Evolutionary conservation across 2,113 vertebrate species (phyloP).

Genomic region (Lampris incognitus): DNA sequence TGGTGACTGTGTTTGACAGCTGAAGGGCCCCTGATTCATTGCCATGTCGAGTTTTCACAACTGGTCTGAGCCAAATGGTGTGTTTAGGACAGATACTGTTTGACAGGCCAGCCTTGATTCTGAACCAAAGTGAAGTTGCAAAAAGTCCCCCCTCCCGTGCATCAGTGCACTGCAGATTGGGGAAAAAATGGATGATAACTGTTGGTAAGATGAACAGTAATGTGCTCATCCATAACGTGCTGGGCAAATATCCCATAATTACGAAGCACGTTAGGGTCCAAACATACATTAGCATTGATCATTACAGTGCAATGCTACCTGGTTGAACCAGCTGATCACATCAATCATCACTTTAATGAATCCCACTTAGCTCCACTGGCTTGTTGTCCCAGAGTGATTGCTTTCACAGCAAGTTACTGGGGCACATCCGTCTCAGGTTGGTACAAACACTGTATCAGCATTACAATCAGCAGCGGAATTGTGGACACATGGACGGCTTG

Average conservation of each 20-base stretch:
- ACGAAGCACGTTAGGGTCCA: slow-evolving; percentile 35
- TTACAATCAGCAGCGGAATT: not conserved
- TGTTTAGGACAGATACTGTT: not conserved
- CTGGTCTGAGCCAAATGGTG: slow-evolving; percentile 8
- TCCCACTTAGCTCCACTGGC: slow-evolving; percentile 52
- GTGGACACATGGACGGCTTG: not conserved
- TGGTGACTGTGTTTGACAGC: not conserved
- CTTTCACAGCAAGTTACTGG: slow-evolving; percentile 27
- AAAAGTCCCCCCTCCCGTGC: not conserved
- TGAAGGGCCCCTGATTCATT: slow-evolving; percentile 14
- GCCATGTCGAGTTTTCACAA: slow-evolving; percentile 23
- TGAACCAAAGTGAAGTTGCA: slow-evolving; percentile 10
- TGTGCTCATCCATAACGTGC: slow-evolving; percentile 61
- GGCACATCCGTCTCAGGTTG: slow-evolving; percentile 45
- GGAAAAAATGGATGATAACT: slow-evolving; percentile 22
- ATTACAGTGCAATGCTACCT: slow-evolving; percentile 36
- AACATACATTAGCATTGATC: slow-evolving; percentile 58
- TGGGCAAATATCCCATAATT: slow-evolving; percentile 56
- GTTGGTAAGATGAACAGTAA: slow-evolving; percentile 39
- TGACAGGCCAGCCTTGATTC: not conserved
- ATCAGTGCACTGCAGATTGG: not conserved
- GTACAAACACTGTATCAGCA: slow-evolving; percentile 23
- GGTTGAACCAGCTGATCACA: slow-evolving; percentile 41
- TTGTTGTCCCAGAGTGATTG: slow-evolving; percentile 47
- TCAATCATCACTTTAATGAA: slow-evolving; percentile 51